These are phyloP conservation scores for Willisornis vidua DNA, from an alignment of 2,113 vertebrate genomes.

Conservation along the genomic window DNA sequence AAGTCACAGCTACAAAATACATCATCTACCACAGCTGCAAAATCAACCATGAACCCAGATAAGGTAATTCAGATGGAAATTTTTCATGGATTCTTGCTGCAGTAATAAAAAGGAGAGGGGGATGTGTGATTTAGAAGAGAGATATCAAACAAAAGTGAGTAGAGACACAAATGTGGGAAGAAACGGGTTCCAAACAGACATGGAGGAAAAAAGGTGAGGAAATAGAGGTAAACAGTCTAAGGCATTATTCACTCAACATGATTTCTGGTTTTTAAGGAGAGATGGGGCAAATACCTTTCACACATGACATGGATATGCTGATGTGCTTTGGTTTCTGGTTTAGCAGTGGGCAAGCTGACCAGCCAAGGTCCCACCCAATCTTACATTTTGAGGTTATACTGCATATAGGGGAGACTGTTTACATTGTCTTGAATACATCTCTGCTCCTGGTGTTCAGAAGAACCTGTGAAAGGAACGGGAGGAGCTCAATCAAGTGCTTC, in stretches of 20 bases:
- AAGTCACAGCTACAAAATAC: not conserved
- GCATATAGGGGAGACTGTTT: not conserved
- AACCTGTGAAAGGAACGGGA: not conserved
- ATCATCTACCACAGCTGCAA: not conserved
- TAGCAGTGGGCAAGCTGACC: not conserved
- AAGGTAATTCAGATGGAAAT: not conserved
- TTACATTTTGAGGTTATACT: not conserved
- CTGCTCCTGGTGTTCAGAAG: not conserved
- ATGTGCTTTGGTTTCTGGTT: not conserved
- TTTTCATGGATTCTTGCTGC: not conserved
- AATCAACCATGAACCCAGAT: not conserved
- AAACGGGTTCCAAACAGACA: not conserved
- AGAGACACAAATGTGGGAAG: not conserved
- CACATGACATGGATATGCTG: not conserved
- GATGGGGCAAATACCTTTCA: not conserved
- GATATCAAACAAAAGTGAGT: not conserved
- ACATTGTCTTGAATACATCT: not conserved
- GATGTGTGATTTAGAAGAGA: not conserved
- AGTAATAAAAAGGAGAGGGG: not conserved
- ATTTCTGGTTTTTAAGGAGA: not conserved
- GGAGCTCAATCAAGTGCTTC: not conserved
- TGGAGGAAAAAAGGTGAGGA: not conserved
- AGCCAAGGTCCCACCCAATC: not conserved
- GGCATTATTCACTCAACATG: not conserved
- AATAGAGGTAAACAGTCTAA: not conserved